phyloP scores from a whole-genome alignment of 1,140 invertebrate species.

The Papilio dardanus region DNA sequence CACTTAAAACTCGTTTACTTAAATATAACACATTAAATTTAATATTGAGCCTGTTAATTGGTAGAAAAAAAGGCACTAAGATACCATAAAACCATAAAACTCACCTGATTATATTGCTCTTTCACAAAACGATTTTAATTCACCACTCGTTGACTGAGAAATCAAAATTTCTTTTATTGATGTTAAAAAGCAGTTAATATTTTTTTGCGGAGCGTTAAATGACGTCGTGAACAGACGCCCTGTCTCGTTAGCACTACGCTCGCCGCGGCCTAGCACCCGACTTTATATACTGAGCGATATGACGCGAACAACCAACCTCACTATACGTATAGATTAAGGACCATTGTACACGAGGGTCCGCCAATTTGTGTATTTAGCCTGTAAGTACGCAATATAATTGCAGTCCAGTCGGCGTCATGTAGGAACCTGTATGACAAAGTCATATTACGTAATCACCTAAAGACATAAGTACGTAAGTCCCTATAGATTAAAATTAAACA shows the following conservation, averaged over 20 bases:
- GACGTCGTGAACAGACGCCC: conserved; percentile 49
- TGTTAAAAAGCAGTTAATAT: conserved; percentile 15
- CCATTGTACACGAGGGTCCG: no score
- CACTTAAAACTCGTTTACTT: conserved; percentile 7
- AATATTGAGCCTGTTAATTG: neutral
- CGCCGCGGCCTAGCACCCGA: conserved; percentile 52
- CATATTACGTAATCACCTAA: no score
- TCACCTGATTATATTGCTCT: conserved; percentile 1
- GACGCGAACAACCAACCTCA: conserved; percentile 55
- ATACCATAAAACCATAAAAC: neutral
- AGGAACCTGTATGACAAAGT: no score
- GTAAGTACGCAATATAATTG: no score
- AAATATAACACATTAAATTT: neutral
- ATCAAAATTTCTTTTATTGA: conserved; percentile 19
- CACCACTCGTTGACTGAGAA: neutral
- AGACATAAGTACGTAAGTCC: no score
- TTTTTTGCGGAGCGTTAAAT: conserved; percentile 46
- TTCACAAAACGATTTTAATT: conserved; percentile 14
- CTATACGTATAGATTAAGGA: conserved; percentile 50
- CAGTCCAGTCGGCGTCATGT: no score
- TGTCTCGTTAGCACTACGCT: conserved; percentile 62
- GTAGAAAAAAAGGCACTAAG: neutral
- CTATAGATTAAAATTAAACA: no score
- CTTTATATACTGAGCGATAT: conserved; percentile 57
- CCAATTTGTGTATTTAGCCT: no score